Base-by-base conservation (phyloP, 2,888 invertebrate genomes). In the Sminthurides aquaticus region DNA sequence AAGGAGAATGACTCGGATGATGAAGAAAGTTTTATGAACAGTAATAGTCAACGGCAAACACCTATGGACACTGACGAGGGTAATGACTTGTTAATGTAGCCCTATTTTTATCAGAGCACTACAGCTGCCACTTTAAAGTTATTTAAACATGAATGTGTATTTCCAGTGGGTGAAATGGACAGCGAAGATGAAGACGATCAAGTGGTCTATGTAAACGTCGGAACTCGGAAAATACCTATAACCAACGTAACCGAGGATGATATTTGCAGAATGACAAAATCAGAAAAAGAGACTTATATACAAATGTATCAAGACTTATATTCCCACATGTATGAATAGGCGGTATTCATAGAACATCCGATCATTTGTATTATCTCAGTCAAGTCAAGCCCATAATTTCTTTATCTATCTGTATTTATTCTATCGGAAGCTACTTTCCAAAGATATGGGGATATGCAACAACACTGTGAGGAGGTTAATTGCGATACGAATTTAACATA, bases 281-380 rank as follows among this genome's bases (percentile, higher is more conserved):
- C 87, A 2, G 96, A 97, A 78, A 95, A 94, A 80, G 93, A 94
- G 77, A 87, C 89, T 49, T 97, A 96, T 79, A 95, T 96, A 75
- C 89, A 91, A 80, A 85, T 91, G 54, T 94, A 93, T 78, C 94
- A 95, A 78, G 94, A 96, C 79, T 89, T 90, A 79, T 94, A 91
- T 81, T 89, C 91, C 73, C 89, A 91, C 78, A 89, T 91, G 83
- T 89, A 87, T 76, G 90, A 89, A 80, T 92, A 57, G 18, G 43
- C 43, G n/a, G n/a, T n/a, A n/a, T n/a, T n/a, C n/a, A n/a, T n/a
- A n/a, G n/a, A n/a, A n/a, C n/a, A n/a, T n/a, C n/a, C n/a, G n/a
- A n/a, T n/a, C n/a, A n/a, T n/a, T n/a, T n/a, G n/a, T n/a, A n/a
- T n/a, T n/a, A n/a, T n/a, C n/a, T n/a, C n/a, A n/a, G n/a, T n/a